Evolutionary conservation across 2,113 vertebrate species (phyloP).

Genomic region (Peucedramus taeniatus): DNA sequence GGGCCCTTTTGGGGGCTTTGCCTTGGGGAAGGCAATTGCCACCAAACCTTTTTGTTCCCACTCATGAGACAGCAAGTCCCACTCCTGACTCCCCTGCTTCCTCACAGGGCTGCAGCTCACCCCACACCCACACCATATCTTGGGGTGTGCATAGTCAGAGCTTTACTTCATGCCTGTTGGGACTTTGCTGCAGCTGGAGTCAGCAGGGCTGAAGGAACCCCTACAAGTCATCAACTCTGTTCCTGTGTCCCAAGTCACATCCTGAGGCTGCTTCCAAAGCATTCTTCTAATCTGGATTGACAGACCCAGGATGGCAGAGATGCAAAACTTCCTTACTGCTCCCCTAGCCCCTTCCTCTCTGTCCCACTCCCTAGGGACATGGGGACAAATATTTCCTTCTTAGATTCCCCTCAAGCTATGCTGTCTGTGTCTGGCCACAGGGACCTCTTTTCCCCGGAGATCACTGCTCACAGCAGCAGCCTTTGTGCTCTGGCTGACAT

Average conservation of each 20-base stretch:
- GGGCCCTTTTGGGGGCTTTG: not conserved
- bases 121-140: fast-evolving
- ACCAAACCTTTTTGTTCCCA: not conserved
- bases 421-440: not conserved
- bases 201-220: not conserved
- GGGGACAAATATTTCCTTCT: not conserved
- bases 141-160: fast-evolving
- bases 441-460: not conserved
- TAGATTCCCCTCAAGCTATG: not conserved
- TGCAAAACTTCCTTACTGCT: not conserved
- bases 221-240: not conserved
- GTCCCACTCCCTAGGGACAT: not conserved
- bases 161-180: not conserved
- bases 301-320: not conserved
- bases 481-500: not conserved
- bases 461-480: not conserved
- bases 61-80: not conserved
- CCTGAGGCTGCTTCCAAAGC: fast-evolving
- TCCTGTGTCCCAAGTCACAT: not conserved
- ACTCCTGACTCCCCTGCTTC: not conserved
- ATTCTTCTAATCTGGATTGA: not conserved
- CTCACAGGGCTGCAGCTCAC: not conserved
- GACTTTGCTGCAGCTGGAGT: not conserved
- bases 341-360: not conserved
- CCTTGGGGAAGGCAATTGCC: fast-evolving